phyloP scores from a whole-genome alignment of 2,888 invertebrate species.

The Agelastica alni region DNA sequence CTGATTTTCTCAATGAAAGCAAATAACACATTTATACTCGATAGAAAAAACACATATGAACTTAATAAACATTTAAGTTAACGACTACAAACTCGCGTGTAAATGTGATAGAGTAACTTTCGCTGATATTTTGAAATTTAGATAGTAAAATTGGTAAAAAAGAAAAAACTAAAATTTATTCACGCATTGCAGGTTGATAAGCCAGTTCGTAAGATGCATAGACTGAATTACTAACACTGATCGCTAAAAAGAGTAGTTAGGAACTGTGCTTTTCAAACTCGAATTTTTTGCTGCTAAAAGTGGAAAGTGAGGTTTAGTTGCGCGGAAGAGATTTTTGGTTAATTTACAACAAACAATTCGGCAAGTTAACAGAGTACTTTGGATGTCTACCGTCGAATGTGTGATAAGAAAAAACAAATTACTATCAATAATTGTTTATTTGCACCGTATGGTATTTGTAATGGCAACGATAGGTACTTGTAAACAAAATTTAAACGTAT shows the following conservation, averaged over 20 bases:
- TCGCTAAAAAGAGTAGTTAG: constrained; percentile 21
- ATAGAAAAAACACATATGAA: too few relatives aligned
- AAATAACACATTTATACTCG: too few relatives aligned
- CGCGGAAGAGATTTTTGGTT: background rate
- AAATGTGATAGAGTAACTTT: constrained; percentile 5
- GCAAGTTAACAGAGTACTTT: too few relatives aligned
- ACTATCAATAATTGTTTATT: too few relatives aligned
- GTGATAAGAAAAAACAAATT: too few relatives aligned
- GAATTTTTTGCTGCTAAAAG: constrained; percentile 30
- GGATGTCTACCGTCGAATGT: background rate
- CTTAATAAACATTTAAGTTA: too few relatives aligned
- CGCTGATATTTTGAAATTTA: constrained; percentile 20
- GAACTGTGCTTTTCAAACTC: constrained; percentile 32
- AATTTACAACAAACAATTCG: background rate
- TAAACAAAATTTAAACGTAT: too few relatives aligned
- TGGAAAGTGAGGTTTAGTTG: constrained; percentile 21
- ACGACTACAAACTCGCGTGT: background rate
- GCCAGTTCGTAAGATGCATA: constrained; percentile 21
- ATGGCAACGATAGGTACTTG: too few relatives aligned
- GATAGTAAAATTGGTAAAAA: constrained; percentile 20
- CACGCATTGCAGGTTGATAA: constrained; percentile 15
- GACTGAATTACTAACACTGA: constrained; percentile 19
- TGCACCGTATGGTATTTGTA: too few relatives aligned
- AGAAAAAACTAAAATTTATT: too few relatives aligned
- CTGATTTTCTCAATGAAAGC: background rate